A percentile compares a stretch with the other conserved stretches of the same genome.
Conservation (phyloP, 2,113 vertebrate species). For the Dicaeum eximium region DNA sequence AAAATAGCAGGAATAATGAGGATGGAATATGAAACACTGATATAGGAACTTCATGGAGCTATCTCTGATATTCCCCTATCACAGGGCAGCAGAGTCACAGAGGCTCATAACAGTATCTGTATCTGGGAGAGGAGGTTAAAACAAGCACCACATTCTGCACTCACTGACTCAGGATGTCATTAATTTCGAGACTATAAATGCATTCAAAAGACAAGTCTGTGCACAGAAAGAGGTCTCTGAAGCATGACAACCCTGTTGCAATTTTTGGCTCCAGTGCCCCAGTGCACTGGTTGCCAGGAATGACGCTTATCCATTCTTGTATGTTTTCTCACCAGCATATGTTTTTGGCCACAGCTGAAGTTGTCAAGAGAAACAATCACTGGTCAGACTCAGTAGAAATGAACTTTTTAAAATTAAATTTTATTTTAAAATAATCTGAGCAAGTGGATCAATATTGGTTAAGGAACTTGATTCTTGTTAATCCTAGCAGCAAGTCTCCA, state of each 20-base stretch:
- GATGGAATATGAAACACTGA: background rate
- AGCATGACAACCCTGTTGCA: background rate
- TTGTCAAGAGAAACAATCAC: background rate
- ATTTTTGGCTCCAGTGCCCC: background rate
- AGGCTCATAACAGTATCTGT: background rate
- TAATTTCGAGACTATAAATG: background rate
- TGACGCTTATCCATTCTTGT: background rate
- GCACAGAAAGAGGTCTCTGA: background rate
- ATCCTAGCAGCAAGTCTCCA: background rate
- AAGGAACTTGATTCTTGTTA: background rate
- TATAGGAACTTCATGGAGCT: background rate
- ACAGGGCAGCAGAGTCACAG: background rate
- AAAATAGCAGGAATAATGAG: background rate
- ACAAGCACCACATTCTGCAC: background rate
- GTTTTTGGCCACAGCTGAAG: background rate
- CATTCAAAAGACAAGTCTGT: background rate
- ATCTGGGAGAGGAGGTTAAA: background rate
- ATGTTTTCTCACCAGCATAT: background rate
- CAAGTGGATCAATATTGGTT: background rate
- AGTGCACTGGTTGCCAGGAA: background rate
- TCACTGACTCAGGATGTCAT: background rate
- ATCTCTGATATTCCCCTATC: fast-evolving
- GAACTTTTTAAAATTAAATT: background rate
- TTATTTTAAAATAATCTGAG: background rate
- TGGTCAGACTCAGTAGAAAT: background rate